Evolutionary conservation across 2,797 vertebrate species (phyloP).

Genomic region (Oryzias dopingdopingensis): DNA sequence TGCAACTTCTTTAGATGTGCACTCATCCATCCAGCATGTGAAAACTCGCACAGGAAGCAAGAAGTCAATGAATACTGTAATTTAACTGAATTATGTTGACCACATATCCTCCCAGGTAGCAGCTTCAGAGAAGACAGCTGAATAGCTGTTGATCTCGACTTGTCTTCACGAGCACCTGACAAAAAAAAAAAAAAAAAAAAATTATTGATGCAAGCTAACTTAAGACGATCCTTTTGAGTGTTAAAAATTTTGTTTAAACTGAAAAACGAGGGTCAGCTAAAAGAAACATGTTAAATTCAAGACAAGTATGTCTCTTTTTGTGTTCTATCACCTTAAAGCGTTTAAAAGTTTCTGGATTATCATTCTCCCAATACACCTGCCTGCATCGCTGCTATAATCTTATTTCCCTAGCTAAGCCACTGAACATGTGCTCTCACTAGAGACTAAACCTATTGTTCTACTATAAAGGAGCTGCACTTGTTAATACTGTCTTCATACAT

Average conservation of each 20-base stretch:
- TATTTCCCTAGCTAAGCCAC: slow-evolving; percentile 58
- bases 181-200: slow-evolving; percentile 13
- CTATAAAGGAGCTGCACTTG: slow-evolving; percentile 82
- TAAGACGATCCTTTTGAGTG: slow-evolving; percentile 19
- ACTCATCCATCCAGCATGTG: slow-evolving; percentile 75
- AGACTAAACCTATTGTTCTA: slow-evolving; percentile 77
- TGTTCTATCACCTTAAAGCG: slow-evolving; percentile 3
- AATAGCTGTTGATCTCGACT: slow-evolving; percentile 71
- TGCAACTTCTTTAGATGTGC: slow-evolving; percentile 76
- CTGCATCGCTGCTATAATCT: slow-evolving; percentile 47
- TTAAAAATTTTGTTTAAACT: slow-evolving; percentile 9
- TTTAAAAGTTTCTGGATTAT: slow-evolving; percentile 28
- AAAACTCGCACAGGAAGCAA: slow-evolving; percentile 82
- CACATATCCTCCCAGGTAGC: slow-evolving; percentile 75
- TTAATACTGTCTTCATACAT: slow-evolving; percentile 77
- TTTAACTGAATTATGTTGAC: slow-evolving; percentile 83
- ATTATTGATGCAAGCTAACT: slow-evolving; percentile 34
- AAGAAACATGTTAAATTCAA: slow-evolving; percentile 5
- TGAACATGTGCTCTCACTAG: slow-evolving; percentile 56
- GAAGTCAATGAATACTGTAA: slow-evolving; percentile 80
- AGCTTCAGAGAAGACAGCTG: slow-evolving; percentile 64
- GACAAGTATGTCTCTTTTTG: slow-evolving; percentile 1
- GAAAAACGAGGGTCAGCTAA: slow-evolving; percentile 2
- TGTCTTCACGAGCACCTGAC: slow-evolving; percentile 45
- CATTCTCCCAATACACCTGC: slow-evolving; percentile 23